These are phyloP conservation scores for Deilephila elpenor DNA, from an alignment of 2,888 invertebrate species.

Conservation along the genomic window DNA sequence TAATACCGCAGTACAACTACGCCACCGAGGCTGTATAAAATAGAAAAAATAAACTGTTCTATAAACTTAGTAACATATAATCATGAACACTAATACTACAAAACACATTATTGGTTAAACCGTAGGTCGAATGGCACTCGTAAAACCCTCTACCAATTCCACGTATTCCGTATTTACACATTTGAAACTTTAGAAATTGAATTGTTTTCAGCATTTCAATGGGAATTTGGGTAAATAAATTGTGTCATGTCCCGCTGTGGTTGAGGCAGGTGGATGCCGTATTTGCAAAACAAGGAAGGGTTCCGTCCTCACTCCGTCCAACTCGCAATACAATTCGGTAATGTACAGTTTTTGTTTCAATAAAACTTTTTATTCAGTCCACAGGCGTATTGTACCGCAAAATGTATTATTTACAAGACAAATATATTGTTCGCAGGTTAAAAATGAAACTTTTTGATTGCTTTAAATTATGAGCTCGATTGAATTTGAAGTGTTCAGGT, in stretches of 20 bases:
- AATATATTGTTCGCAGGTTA: neutral
- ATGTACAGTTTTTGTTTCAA: no score
- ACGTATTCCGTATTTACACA: neutral
- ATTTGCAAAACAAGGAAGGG: constrained; percentile 23
- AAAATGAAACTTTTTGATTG: constrained; percentile 13
- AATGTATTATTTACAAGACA: constrained; percentile 9
- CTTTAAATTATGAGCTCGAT: neutral
- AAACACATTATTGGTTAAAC: neutral
- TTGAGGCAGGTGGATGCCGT: constrained; percentile 19
- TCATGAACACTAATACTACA: no score
- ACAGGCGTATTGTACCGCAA: neutral
- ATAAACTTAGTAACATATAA: no score
- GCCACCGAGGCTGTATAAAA: no score
- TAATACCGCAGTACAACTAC: no score
- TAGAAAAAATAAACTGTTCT: no score
- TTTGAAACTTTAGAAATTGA: neutral
- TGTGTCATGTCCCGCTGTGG: constrained; percentile 10
- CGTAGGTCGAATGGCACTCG: neutral
- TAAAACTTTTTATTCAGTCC: constrained; percentile 13
- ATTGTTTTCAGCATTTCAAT: constrained; percentile 9
- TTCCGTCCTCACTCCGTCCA: neutral
- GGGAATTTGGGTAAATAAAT: constrained; percentile 12
- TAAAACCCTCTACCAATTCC: neutral
- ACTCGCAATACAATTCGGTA: neutral
- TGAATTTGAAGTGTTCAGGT: constrained; percentile 13